Base-by-base conservation (phyloP, 2,797 vertebrate species). In the Rhyacichthys aspro region DNA sequence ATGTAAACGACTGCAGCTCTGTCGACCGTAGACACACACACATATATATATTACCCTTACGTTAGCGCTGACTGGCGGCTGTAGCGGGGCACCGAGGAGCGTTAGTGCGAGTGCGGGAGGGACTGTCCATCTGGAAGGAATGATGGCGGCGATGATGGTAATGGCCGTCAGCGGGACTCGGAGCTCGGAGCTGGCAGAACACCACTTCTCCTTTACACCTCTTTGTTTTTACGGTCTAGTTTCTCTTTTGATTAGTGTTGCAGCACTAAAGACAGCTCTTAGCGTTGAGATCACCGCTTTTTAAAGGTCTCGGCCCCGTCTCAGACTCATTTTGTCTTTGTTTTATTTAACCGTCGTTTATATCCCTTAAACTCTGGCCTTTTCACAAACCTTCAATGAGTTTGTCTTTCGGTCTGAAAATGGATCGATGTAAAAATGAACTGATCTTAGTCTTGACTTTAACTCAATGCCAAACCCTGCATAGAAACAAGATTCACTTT, bases 41-140 rank as follows among this genome's bases (percentile, higher is more conserved):
- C 17, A 45, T 10, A 36, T 19, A 37, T 23, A 28, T 14, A 59
- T 56, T 38, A 39, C 34, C 19, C 18, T 39, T 10, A 47, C 15
- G n/a, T 54, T 42, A 48, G 46, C 38, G 19, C 39, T 55, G 46
- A 43, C 19, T 23, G 9, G 18, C 10, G 47, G 19, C 47, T 43
- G 45, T 14, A 16, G 39, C 14, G 17, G 57, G 44, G 61, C 32
- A 50, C n/a, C 17, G 7, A 42, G 36, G 37, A 37, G 37, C 34
- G 32, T 18, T 23, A 28, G 28, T 50, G 11, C 42, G 37, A 52
- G 46, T 43, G 41, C 9, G 28, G n/a, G 44, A 32, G 28, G n/a
- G 44, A 32, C 17, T 57, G 70, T 74, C 78, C 72, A 72, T 69
- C 80, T 72, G 59, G 52, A 62, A 55, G 37, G 59, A 55, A 74